phyloP scores from a whole-genome alignment of 2,888 invertebrate species.

The Nomada lathburiana region DNA sequence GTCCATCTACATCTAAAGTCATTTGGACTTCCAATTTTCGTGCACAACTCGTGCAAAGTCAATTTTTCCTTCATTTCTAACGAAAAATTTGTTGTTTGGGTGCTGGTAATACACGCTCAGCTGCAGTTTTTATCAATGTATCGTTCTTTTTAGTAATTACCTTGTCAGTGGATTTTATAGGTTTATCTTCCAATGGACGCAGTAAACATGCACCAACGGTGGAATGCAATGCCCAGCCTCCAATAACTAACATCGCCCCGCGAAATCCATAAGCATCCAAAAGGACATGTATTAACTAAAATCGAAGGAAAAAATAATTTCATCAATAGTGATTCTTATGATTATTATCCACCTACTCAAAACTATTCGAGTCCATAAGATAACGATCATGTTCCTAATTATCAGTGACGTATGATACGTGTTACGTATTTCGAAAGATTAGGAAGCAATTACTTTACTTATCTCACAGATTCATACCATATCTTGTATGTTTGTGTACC shows the following conservation, averaged over 20 bases:
- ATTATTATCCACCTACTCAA: neutral
- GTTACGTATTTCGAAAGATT: neutral
- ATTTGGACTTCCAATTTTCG: no score
- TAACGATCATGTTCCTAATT: neutral
- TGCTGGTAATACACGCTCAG: no score
- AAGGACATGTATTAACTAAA: conserved; percentile 71
- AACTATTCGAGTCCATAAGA: neutral
- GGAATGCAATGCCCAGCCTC: conserved; percentile 85
- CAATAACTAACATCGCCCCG: conserved; percentile 85
- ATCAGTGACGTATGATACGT: neutral
- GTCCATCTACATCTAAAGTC: no score
- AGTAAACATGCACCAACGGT: conserved; percentile 85
- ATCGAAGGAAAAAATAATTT: conserved; percentile 32
- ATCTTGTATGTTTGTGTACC: neutral
- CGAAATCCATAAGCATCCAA: conserved; percentile 73
- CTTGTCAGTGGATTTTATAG: neutral
- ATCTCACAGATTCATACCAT: neutral
- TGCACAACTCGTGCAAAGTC: no score
- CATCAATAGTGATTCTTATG: neutral
- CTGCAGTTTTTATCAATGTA: no score
- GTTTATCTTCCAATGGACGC: conserved; percentile 79
- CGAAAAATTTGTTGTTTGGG: no score
- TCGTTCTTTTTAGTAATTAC: conserved; percentile 2
- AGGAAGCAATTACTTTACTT: neutral
- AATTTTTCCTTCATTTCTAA: no score